Percentiles rank a stretch among this genome's conserved stretches.
Conservation (phyloP, 2,888 invertebrate species). For the Tinea trinotella region DNA sequence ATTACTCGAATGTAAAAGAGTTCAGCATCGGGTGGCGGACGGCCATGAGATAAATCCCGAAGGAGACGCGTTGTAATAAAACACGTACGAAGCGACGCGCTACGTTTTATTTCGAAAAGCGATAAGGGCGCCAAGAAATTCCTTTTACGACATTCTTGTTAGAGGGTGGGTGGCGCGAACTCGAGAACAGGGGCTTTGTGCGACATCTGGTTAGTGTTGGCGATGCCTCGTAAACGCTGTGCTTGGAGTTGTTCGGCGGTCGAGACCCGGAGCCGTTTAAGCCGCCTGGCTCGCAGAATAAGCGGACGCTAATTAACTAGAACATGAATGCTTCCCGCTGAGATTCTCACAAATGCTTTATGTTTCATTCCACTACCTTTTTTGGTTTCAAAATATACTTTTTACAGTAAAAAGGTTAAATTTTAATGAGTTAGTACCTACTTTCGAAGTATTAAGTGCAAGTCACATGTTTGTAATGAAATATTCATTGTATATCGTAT, state of each 20-base stretch:
- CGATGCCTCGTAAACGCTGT: constrained; percentile 30
- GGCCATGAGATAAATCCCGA: constrained; percentile 64
- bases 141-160: constrained; percentile 64
- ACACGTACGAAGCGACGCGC: constrained; percentile 56
- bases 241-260: constrained; percentile 23
- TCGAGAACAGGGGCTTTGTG: constrained; percentile 35
- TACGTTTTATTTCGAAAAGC: constrained; percentile 70
- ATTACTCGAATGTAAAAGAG: constrained; percentile 40
- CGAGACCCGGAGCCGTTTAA: neutral
- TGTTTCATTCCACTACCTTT: neutral
- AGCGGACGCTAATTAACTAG: constrained; percentile 7
- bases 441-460: neutral
- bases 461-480: neutral
- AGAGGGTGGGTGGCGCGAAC: constrained; percentile 36
- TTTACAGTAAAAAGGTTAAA: neutral
- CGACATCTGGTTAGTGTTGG: constrained; percentile 62
- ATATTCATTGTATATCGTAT: neutral
- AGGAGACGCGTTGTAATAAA: constrained; percentile 64
- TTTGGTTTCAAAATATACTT: no score
- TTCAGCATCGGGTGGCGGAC: constrained; percentile 34
- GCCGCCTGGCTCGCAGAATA: neutral
- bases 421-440: neutral
- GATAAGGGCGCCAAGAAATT: constrained; percentile 68
- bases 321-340: neutral
- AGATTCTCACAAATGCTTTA: neutral